Base-by-base conservation (phyloP, 2,888 invertebrate species). In the Ichneumoninae sp. region DNA sequence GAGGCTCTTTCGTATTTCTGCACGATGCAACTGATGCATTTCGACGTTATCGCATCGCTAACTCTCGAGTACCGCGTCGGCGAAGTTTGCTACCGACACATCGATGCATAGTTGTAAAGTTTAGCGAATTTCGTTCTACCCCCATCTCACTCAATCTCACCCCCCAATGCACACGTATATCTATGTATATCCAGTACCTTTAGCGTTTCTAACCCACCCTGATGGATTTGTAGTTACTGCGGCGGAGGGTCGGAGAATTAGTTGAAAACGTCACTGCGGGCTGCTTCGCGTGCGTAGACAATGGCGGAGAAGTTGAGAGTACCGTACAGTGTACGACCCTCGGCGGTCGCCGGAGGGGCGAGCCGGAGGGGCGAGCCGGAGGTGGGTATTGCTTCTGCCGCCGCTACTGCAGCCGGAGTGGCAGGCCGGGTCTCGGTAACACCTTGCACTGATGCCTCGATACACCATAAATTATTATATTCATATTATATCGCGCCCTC, bases 391-490 rank as follows among this genome's bases (percentile, higher is more conserved):
- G 54, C 77, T 70, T 22, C 57, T 68, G 74, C 54, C 47, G 74
- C 68, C 74, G 80, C 77, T 80, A 80, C 83, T 65, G 47, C 57
- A 70, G 77, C 22, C 60, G 66, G 62, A 82, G 83, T 84, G 85
- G 87, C 87, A 86, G 82, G 72, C 80, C 84, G 89, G 87, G 62
- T 86, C 86, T 86, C 85, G 90, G 91, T 79, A 89, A 91, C 91
- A 91, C 90, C 91, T 91, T 90, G 91, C 90, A 82, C 88, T 89
- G 91, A 91, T 91, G 88, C 86, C 90, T 87, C 90, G 89, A 91
- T 91, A 91, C 90, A 89, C 89, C 89, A 89, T 91, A 90, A 91
- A 91, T 91, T 90, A 90, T 91, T 90, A 86, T 90, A 89, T 89
- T 91, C 89, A 88, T 89, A 90, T 90, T 88, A 89, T 89, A 89